Evolutionary conservation across 2,797 vertebrate genomes (phyloP).

Genomic region (Avahi laniger): DNA sequence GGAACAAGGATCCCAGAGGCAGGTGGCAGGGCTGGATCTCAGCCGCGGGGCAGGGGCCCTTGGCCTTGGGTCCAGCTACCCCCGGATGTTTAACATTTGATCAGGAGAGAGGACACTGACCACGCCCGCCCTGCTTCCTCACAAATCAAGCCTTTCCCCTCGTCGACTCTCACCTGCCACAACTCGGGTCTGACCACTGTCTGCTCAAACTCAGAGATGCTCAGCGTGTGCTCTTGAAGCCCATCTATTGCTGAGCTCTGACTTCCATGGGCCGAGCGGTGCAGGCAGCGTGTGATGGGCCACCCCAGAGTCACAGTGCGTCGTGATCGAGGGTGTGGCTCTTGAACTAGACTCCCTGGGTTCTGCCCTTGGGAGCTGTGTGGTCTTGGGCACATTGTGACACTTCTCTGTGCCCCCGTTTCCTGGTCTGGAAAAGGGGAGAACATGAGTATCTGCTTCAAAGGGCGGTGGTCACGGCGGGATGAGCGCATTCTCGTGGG

Average conservation of each 20-base stretch:
- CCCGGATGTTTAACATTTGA: neutral
- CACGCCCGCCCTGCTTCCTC: too few species aligned
- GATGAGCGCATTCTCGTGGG: neutral
- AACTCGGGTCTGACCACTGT: rapidly evolving
- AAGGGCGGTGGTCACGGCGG: neutral
- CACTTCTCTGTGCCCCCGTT: neutral
- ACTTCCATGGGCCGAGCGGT: too few species aligned
- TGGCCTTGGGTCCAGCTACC: neutral
- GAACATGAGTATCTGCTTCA: neutral
- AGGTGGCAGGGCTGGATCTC: neutral
- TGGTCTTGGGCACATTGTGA: too few species aligned
- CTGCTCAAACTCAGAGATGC: neutral
- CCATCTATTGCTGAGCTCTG: neutral
- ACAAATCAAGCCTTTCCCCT: too few species aligned
- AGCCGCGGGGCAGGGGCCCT: too few species aligned
- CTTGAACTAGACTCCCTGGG: neutral
- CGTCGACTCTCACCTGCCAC: neutral
- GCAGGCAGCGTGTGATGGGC: neutral
- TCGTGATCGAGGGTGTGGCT: neutral
- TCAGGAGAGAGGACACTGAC: neutral
- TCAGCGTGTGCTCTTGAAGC: neutral
- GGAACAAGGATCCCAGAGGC: neutral
- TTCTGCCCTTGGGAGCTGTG: neutral
- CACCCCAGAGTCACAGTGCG: neutral
- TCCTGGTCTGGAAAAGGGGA: neutral